These are phyloP conservation scores for Eulemur rufifrons DNA, from an alignment of 2,113 vertebrate genomes.

Conservation along the genomic window DNA sequence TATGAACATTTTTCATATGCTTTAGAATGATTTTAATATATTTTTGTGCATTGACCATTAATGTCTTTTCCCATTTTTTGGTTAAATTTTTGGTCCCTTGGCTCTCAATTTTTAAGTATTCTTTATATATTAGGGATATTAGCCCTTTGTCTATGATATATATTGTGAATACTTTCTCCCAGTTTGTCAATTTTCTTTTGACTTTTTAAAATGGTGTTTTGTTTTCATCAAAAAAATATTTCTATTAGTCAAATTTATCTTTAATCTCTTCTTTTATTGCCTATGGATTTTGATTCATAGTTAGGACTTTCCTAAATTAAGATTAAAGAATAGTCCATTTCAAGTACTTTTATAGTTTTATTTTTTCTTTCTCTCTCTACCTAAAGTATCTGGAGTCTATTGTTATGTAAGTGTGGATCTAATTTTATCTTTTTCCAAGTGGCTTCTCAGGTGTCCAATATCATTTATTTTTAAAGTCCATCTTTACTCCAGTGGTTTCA, in stretches of 20 bases:
- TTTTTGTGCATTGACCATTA: not conserved
- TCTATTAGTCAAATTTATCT: not conserved
- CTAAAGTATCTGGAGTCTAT: not conserved
- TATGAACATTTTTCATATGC: not conserved
- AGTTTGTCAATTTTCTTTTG: not conserved
- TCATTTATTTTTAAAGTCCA: not conserved
- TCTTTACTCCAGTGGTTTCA: conserved; percentile 2
- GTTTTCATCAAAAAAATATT: not conserved
- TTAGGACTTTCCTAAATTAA: not conserved
- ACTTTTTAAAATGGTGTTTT: not conserved
- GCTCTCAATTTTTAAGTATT: not conserved
- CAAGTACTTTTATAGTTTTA: not conserved
- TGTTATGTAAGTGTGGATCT: not conserved
- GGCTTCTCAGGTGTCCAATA: not conserved
- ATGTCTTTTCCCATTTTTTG: not conserved
- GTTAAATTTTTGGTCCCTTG: not conserved
- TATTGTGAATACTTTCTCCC: not conserved
- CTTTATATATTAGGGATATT: not conserved
- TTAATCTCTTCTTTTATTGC: not conserved
- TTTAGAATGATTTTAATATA: not conserved
- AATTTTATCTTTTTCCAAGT: conserved; percentile 1
- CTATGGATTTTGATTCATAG: not conserved
- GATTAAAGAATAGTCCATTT: not conserved
- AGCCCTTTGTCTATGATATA: not conserved
- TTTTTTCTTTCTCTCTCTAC: not conserved